These are phyloP conservation scores for Azemiops feae DNA, from an alignment of 2,113 vertebrate genomes.

Conservation along the genomic window DNA sequence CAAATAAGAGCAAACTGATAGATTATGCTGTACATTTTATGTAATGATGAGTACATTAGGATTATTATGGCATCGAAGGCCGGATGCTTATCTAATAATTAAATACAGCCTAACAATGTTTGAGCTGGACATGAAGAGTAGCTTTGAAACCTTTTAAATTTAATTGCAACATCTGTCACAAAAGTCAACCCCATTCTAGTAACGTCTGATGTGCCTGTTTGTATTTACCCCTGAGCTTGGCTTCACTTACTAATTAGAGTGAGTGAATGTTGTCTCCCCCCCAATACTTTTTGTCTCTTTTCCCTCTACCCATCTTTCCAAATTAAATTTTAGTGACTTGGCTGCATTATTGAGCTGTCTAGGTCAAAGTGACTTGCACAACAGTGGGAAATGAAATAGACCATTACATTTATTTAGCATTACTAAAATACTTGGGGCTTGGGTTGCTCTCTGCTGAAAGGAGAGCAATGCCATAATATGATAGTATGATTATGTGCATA, in stretches of 20 bases:
- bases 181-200: conserved; percentile 13
- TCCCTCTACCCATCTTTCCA: neutral
- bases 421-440: neutral
- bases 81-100: conserved; percentile 52
- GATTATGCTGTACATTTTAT: conserved; percentile 40
- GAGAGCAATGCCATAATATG: neutral
- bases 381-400: neutral
- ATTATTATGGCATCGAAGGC: conserved; percentile 53
- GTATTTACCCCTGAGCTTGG: neutral
- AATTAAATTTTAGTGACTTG: neutral
- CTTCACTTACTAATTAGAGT: neutral
- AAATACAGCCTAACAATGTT: conserved; percentile 53
- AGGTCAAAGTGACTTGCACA: neutral
- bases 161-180: conserved; percentile 50
- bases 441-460: neutral
- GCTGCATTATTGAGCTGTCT: neutral
- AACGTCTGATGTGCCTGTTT: neutral
- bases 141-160: conserved; percentile 46
- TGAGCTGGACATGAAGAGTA: conserved; percentile 39
- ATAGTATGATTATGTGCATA: neutral
- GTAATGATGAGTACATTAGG: conserved; percentile 48
- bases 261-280: neutral
- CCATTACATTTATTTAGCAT: neutral
- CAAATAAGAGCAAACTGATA: conserved; percentile 23
- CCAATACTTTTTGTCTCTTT: neutral